Evolutionary conservation across 2,888 invertebrate species (phyloP).

Genomic region (Tenthredo mesomela): DNA sequence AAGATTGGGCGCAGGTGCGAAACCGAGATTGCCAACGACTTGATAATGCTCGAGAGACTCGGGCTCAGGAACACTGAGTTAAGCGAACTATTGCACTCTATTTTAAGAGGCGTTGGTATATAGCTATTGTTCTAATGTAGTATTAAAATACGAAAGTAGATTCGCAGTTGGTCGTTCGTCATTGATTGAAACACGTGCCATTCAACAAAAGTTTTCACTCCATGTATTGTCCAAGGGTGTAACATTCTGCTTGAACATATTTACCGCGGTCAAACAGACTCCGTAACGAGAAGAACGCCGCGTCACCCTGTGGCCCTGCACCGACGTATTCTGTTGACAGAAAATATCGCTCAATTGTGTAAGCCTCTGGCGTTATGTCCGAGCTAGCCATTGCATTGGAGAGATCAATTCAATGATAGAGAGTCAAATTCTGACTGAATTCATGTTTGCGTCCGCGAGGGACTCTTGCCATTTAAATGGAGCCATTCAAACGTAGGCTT

Average conservation of each 20-base stretch:
- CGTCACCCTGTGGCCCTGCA: neutral
- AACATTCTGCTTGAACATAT: constrained; percentile 14
- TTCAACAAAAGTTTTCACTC: neutral
- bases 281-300: constrained; percentile 67
- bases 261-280: constrained; percentile 66
- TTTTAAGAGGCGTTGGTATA: neutral
- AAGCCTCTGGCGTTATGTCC: constrained; percentile 63
- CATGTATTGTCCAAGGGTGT: constrained; percentile 5
- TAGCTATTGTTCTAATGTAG: neutral
- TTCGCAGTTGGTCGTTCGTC: neutral
- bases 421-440: constrained; percentile 28
- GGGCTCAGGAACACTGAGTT: constrained; percentile 21
- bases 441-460: constrained; percentile 38
- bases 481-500: constrained; percentile 47
- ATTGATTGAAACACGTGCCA: constrained; percentile 5
- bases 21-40: constrained; percentile 66
- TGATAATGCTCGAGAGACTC: constrained; percentile 63
- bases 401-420: constrained; percentile 26
- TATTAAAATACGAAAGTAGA: neutral
- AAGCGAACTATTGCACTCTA: constrained; percentile 28
- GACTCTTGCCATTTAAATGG: constrained; percentile 3
- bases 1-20: constrained; percentile 72
- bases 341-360: constrained; percentile 66
- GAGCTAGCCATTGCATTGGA: constrained; percentile 52
- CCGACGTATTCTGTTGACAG: constrained; percentile 62